Base-by-base conservation (phyloP, 1,140 invertebrate genomes). In the Drosophila kikkawai region DNA sequence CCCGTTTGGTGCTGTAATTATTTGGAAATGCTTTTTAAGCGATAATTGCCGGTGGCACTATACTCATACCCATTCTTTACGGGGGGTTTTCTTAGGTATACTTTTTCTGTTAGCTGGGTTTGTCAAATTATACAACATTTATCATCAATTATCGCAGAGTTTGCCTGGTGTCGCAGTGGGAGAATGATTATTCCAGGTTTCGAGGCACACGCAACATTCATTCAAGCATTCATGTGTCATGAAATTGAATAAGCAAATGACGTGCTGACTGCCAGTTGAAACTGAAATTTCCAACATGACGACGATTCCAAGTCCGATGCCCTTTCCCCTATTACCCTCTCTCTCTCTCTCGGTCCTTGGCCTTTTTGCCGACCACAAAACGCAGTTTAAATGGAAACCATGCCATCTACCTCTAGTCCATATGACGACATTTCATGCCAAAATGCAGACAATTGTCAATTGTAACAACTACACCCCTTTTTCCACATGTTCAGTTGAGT, bases 61-160 rank as follows among this genome's bases (percentile, higher is more conserved):
- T 39, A 56, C 19, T 36, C 19, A 13, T n/a, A 15, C 37, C 37
- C 37, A 34, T 32, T 56, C 37, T 29, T 68, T 17, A 19, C 17
- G 7, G 37, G 44, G 26, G 29, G 17, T 36, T 59, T 58, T 60
- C 58, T 53, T 71, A 44, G 70, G 60, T 75, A 67, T 74, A 58
- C 59, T 82, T 61, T 61, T 74, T 63, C 64, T 63, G 48, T 75
- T 64, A 45, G 63, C 39, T 71, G 66, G 75, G 75, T 87, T 87
- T 88, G 85, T 88, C 84, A 88, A 88, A 88, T 88, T 90, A 88
- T 88, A 88, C 85, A 88, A 88, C 84, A 88, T 88, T 88, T 88
- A 88, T 90, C 84, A 88, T 88, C 84, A 88, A 88, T 88, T 88
- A 88, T 88, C 84, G 84, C 73, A 80, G 77, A 66, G 80, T 68